A percentile compares a stretch with the other conserved stretches of the same genome.
Evolutionary conservation across 92 coral and sea anemone genomes (phyloP).

Genomic region (Parazoanthus atlanticus): DNA sequence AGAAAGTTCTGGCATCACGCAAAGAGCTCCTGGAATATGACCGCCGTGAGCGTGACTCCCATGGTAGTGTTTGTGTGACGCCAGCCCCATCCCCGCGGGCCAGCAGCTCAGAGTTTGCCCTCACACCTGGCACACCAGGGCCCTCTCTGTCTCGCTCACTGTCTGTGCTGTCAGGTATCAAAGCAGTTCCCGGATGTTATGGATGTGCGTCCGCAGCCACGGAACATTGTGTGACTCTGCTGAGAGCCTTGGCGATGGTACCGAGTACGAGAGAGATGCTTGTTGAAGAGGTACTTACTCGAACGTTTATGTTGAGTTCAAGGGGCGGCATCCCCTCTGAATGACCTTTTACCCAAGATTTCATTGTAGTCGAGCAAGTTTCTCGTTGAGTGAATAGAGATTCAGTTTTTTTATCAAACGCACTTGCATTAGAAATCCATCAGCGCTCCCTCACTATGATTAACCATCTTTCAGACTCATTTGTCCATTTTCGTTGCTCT

Average conservation of each 20-base stretch:
- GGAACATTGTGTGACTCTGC: constrained; percentile 94
- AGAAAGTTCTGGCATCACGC: constrained; percentile 98
- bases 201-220: constrained; percentile 99
- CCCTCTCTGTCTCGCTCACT: constrained; percentile 63
- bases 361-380: no score
- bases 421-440: no score
- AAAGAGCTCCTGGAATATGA: constrained; percentile 95
- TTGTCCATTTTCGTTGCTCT: no score
- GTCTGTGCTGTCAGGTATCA: constrained; percentile 67
- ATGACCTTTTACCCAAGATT: no score
- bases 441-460: no score
- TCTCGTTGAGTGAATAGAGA: no score
- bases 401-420: no score
- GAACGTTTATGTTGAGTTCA: neutral
- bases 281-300: constrained; percentile 79
- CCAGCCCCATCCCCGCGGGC: constrained; percentile 49
- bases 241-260: constrained; percentile 92
- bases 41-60: constrained; percentile 83
- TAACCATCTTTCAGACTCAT: no score
- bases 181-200: constrained; percentile 88
- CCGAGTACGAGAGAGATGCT: constrained; percentile 85
- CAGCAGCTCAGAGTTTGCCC: constrained; percentile 28
- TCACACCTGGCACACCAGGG: constrained; percentile 31
- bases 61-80: constrained; percentile 44
- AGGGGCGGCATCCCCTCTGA: no score